Evolutionary conservation across 2,888 invertebrate species (phyloP).

Genomic region (Dolichopus griseipennis): DNA sequence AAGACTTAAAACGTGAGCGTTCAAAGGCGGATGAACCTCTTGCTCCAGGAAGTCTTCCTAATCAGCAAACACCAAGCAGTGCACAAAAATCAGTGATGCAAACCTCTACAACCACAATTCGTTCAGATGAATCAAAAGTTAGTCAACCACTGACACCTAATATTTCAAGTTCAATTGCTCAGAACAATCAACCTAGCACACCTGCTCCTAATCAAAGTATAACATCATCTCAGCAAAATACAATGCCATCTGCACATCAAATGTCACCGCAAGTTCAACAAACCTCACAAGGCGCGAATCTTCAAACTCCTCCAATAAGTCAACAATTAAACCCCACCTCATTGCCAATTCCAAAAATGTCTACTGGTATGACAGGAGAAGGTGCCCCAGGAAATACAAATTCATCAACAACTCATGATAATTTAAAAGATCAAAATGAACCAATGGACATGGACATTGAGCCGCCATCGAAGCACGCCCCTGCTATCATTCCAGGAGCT

Average conservation of each 20-base stretch:
- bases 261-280: constrained; percentile 9
- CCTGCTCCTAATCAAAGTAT: constrained; percentile 13
- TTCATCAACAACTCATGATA: constrained; percentile 20
- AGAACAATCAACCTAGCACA: constrained; percentile 17
- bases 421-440: constrained; percentile 14
- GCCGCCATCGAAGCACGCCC: constrained; percentile 33
- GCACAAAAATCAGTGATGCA: constrained; percentile 20
- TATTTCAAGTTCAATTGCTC: background rate
- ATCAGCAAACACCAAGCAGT: constrained; percentile 34
- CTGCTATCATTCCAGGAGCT: constrained; percentile 30
- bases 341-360: background rate
- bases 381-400: constrained; percentile 11
- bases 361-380: background rate
- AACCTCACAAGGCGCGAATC: constrained; percentile 37
- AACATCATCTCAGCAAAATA: background rate
- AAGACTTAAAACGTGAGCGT: constrained; percentile 60
- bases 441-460: constrained; percentile 36
- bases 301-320: constrained; percentile 20
- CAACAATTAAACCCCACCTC: constrained; percentile 15
- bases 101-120: constrained; percentile 21
- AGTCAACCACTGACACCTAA: background rate
- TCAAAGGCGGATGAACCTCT: constrained; percentile 49
- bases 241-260: constrained; percentile 5
- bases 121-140: constrained; percentile 14
- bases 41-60: constrained; percentile 14